phyloP scores from a whole-genome alignment of 2,113 vertebrate species.

The Pleuronectes platessa region DNA sequence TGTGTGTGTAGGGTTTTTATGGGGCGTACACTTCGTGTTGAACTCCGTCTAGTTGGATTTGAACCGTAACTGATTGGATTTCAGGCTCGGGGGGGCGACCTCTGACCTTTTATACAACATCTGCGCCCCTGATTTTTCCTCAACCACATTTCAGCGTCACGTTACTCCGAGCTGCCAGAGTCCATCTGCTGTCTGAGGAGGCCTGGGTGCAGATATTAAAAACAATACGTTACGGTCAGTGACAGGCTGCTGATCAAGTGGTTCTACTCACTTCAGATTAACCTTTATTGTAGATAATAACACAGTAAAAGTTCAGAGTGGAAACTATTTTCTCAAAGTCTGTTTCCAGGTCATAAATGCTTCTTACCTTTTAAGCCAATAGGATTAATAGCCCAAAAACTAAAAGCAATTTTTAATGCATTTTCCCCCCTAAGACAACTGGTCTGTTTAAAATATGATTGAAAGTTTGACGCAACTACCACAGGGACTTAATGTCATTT shows the following conservation, averaged over 20 bases:
- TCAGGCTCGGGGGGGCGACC: constrained; percentile 62
- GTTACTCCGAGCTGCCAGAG: constrained; percentile 3
- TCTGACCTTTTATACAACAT: constrained; percentile 66
- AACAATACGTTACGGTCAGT: not conserved
- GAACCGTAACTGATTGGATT: constrained; percentile 82
- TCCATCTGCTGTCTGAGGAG: not conserved
- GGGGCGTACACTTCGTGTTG: constrained; percentile 63
- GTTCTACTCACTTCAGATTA: constrained; percentile 4
- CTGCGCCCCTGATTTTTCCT: constrained; percentile 41
- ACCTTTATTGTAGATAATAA: not conserved
- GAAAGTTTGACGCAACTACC: not conserved
- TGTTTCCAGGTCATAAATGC: constrained; percentile 1
- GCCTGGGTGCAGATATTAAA: not conserved
- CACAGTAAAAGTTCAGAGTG: not conserved
- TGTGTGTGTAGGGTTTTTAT: constrained; percentile 62
- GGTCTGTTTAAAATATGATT: not conserved
- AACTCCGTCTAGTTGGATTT: constrained; percentile 83
- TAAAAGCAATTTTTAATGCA: not conserved
- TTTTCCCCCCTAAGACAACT: not conserved
- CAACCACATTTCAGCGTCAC: constrained; percentile 27
- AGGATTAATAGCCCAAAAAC: not conserved
- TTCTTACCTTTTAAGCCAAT: not conserved
- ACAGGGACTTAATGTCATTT: not conserved
- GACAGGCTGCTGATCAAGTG: not conserved
- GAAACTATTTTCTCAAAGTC: not conserved